Base-by-base conservation (phyloP, 2,113 vertebrate genomes). In the Gnathonemus echidnorhynchus region DNA sequence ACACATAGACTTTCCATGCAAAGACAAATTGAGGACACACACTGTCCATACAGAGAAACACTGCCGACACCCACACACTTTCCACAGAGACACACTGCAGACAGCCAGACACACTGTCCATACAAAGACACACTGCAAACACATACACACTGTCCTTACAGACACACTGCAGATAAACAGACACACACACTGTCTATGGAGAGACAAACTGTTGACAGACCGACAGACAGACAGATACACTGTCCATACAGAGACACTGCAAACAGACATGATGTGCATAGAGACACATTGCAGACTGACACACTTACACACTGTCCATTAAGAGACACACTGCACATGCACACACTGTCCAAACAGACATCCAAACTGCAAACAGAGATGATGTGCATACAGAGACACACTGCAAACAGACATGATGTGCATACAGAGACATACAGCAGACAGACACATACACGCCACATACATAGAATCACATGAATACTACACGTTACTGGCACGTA, bases 391-490 rank as follows among this genome's bases (percentile, higher is more conserved):
- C 52, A 19, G 9, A 27, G 21, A 66, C n/a, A 27, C 24, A n/a
- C 21, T 3, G 66, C 92, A 52, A 53, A 5, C 17, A 19, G 17
- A n/a, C 58, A 62, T n/a, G 7, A 24, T 62, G 58, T 9, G 94
- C 95, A 94, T 95, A 95, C 95, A 94, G 95, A 95, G 95, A 95
- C 5, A 56, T 56, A 56, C 53, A 56, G 80, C 93, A 92, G 92
- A 52, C 53, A 92, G 88, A 91, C 91, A 89, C 19, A 90, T 85
- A 77, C 31, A 77, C 31, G 1, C 4, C 4, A 17, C 4, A 77
- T 17, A 35, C 66, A 74, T 13, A 74, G n/a, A 39, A 24, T 39
- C 70, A 77, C 13, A 39, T 39, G 35, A 27, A 80, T 7, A 80
- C 74, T 80, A 39, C 35, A 80, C 35, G 0, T 42, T 17, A 42